Conservation (phyloP, 2,797 vertebrate genomes). For the Sorex maritimensis region DNA sequence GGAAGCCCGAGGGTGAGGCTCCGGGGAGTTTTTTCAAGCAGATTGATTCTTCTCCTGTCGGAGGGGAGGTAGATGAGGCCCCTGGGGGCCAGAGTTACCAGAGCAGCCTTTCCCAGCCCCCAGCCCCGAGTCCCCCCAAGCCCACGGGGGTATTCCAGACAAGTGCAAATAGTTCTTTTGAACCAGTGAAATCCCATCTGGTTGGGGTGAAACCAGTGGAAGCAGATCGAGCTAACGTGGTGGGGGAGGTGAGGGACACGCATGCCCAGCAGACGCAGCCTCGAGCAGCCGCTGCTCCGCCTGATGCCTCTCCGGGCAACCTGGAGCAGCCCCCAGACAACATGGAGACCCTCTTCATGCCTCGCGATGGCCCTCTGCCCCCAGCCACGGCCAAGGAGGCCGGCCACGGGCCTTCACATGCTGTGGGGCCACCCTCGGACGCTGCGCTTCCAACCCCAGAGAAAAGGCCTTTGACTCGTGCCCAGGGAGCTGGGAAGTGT, state of each 20-base stretch:
- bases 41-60: conserved; percentile 95
- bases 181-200: conserved; percentile 96
- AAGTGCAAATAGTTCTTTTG: conserved; percentile 98
- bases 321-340: conserved; percentile 98
- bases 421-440: conserved; percentile 54
- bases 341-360: conserved; percentile 95
- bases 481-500: conserved; percentile 94
- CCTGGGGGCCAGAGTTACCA: conserved; percentile 86
- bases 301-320: conserved; percentile 93
- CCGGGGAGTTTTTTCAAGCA: conserved; percentile 96
- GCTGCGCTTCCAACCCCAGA: conserved; percentile 86
- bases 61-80: conserved; percentile 87
- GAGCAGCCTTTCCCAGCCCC: conserved; percentile 89
- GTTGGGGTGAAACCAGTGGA: conserved; percentile 94
- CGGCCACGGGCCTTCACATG: conserved; percentile 66
- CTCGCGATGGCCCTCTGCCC: conserved; percentile 84
- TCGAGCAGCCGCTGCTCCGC: conserved; percentile 42
- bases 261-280: conserved; percentile 80
- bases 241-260: conserved; percentile 92
- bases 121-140: conserved; percentile 97
- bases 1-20: conserved; percentile 93
- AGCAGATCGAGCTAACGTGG: conserved; percentile 95
- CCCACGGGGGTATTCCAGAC: conserved; percentile 97
- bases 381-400: conserved; percentile 68
- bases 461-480: conserved; percentile 92